Conservation (phyloP, 1,140 invertebrate genomes). For the Cotesia glomerata region DNA sequence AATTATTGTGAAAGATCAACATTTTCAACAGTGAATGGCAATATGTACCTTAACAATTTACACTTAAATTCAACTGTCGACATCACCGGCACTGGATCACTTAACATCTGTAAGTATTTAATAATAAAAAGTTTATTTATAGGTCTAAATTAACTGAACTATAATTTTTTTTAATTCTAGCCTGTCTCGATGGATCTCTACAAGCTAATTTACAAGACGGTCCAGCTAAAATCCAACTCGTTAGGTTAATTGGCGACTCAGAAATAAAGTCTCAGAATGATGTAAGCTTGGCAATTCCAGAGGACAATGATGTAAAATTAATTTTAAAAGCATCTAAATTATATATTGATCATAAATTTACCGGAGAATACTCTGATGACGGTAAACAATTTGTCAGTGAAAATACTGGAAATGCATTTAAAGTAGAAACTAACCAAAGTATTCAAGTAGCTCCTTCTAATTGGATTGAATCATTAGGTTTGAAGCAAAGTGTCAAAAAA, state of each 20-base stretch:
- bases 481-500: slow-evolving; percentile 17
- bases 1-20: slow-evolving; percentile 36
- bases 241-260: slow-evolving; percentile 30
- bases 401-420: background rate
- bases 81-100: slow-evolving; percentile 29
- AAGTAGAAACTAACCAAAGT: slow-evolving; percentile 20
- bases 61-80: slow-evolving; percentile 35
- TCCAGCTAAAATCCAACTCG: slow-evolving; percentile 28
- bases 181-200: slow-evolving; percentile 36
- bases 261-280: slow-evolving; percentile 22
- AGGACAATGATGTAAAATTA: slow-evolving; percentile 25
- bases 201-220: slow-evolving; percentile 30
- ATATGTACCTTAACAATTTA: slow-evolving; percentile 35
- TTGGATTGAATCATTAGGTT: slow-evolving; percentile 34
- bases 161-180: slow-evolving; percentile 16
- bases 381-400: slow-evolving; percentile 14
- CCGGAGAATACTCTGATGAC: background rate
- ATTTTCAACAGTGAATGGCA: slow-evolving; percentile 31
- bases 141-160: background rate
- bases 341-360: slow-evolving; percentile 21
- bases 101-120: slow-evolving; percentile 30
- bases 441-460: slow-evolving; percentile 24
- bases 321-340: slow-evolving; percentile 17
- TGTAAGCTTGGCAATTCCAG: slow-evolving; percentile 27
- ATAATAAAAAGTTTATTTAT: too few relatives aligned